A percentile compares a stretch with the other conserved stretches of the same genome.
phyloP scores from a whole-genome alignment of 2,113 vertebrate species.

The Datnioides undecimradiatus region DNA sequence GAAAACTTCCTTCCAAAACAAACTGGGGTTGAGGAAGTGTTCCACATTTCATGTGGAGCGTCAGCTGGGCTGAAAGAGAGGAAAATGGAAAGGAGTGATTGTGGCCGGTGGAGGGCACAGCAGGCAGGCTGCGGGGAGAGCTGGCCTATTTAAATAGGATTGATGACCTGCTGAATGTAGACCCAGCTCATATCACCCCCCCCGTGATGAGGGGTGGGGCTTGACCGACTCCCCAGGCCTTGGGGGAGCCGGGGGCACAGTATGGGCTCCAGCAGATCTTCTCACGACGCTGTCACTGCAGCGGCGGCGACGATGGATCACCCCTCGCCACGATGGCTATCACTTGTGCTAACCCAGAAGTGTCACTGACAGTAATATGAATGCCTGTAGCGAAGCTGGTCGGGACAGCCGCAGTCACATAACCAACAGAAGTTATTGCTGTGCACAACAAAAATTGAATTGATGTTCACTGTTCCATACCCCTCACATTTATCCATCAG shows the following conservation, averaged over 20 bases:
- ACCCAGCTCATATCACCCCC: constrained; percentile 24
- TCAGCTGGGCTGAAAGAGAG: constrained; percentile 26
- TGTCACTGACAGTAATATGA: constrained; percentile 71
- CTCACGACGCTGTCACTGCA: constrained; percentile 32
- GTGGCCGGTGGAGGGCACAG: constrained; percentile 66
- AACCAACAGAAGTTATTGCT: constrained; percentile 68
- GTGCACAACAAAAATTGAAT: constrained; percentile 64
- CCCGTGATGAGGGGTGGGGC: background rate
- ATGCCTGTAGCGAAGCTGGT: constrained; percentile 49
- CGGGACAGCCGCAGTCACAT: constrained; percentile 50
- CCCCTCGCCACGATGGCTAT: constrained; percentile 60
- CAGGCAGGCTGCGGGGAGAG: constrained; percentile 54
- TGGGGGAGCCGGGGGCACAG: constrained; percentile 15
- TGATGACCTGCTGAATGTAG: constrained; percentile 78
- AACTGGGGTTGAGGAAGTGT: constrained; percentile 36
- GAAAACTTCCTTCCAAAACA: constrained; percentile 20
- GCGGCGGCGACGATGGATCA: constrained; percentile 62
- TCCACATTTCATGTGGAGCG: constrained; percentile 44
- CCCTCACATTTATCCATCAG: constrained; percentile 70
- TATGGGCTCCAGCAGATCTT: constrained; percentile 20
- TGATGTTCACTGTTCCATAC: constrained; percentile 70
- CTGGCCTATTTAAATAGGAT: constrained; percentile 84
- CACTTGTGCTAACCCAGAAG: constrained; percentile 81
- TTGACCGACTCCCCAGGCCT: constrained; percentile 43
- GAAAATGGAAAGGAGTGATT: constrained; percentile 65